Evolutionary conservation across 2,113 vertebrate genomes (phyloP).

Genomic region (Otocyon megalotis): DNA sequence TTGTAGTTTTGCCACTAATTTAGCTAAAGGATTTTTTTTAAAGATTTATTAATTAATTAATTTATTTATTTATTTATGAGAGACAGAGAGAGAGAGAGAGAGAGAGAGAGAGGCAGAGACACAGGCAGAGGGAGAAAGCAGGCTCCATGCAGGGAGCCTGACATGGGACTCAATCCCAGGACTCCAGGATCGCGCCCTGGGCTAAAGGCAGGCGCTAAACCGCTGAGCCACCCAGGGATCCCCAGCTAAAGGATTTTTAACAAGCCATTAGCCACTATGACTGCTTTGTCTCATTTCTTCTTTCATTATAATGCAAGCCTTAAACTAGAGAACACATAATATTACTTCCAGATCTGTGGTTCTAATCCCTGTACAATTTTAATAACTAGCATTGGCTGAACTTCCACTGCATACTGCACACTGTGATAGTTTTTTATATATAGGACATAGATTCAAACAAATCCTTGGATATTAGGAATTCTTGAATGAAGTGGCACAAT

Average conservation of each 20-base stretch:
- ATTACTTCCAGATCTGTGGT: background rate
- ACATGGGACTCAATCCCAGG: too few species aligned
- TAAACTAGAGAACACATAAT: background rate
- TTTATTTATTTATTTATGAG: too few species aligned
- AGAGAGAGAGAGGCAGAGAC: too few species aligned
- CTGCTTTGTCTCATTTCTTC: background rate
- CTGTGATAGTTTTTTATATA: background rate
- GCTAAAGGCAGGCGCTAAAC: too few species aligned
- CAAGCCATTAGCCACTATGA: background rate
- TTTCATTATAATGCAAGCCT: background rate
- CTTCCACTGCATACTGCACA: background rate
- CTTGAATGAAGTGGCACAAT: background rate
- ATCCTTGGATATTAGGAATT: background rate
- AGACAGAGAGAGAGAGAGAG: too few species aligned
- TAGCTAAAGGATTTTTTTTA: background rate
- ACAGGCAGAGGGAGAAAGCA: too few species aligned
- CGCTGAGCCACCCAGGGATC: too few species aligned
- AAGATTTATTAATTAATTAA: too few species aligned
- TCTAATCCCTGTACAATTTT: background rate
- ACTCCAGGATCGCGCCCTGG: too few species aligned
- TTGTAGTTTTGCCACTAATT: background rate
- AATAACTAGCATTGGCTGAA: background rate
- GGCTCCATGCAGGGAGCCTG: too few species aligned
- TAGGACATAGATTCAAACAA: background rate
- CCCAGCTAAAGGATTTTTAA: background rate